phyloP scores from a whole-genome alignment of 2,797 vertebrate species.

The Enteromius trimaculatus region DNA sequence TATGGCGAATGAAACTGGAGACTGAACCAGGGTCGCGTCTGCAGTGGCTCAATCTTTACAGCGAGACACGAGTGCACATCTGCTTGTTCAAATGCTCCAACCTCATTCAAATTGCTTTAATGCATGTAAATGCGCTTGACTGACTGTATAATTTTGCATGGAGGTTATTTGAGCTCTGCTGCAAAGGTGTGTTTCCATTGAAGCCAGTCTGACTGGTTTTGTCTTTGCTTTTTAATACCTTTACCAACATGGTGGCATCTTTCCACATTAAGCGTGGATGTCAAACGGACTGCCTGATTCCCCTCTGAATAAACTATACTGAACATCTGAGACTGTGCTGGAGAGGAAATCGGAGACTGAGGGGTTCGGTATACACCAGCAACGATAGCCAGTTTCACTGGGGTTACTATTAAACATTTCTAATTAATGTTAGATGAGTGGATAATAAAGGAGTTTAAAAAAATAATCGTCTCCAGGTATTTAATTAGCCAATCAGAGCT shows the following conservation, averaged over 20 bases:
- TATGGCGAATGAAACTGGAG: constrained; percentile 64
- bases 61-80: constrained; percentile 26
- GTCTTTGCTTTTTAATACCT: constrained; percentile 22
- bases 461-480: neutral
- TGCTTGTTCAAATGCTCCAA: constrained; percentile 43
- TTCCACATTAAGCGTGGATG: constrained; percentile 24
- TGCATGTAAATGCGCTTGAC: constrained; percentile 53
- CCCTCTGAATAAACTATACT: constrained; percentile 50
- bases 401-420: constrained; percentile 34
- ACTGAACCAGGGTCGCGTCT: constrained; percentile 57
- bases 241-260: constrained; percentile 33
- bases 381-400: constrained; percentile 31
- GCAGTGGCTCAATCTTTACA: constrained; percentile 54
- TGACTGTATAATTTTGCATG: constrained; percentile 56
- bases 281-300: constrained; percentile 47
- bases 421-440: constrained; percentile 32
- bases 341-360: constrained; percentile 57
- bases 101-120: constrained; percentile 53
- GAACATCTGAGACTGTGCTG: constrained; percentile 54
- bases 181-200: constrained; percentile 26
- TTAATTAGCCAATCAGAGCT: constrained; percentile 21
- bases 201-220: constrained; percentile 44
- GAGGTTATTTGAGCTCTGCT: constrained; percentile 39
- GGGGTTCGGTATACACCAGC: constrained; percentile 9
- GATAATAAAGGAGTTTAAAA: constrained; percentile 26